phyloP scores from a whole-genome alignment of 2,113 vertebrate genomes.

The Psophia crepitans region DNA sequence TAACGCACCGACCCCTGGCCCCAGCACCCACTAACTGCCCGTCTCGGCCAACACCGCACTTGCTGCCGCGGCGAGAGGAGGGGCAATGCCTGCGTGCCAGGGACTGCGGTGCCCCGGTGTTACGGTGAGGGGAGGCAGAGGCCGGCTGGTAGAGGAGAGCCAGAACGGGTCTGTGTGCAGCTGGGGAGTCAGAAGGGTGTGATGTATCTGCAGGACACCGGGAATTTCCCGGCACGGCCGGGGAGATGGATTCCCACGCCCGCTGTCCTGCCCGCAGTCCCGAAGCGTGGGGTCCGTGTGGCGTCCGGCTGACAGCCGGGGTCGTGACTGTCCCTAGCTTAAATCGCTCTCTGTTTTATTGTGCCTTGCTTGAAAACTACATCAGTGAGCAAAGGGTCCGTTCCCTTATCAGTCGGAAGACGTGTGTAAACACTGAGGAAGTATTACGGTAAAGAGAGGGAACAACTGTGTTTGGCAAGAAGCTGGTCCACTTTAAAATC shows the following conservation, averaged over 20 bases:
- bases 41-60: not conserved
- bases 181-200: not conserved
- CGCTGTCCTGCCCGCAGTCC: not conserved
- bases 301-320: not conserved
- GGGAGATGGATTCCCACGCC: not conserved
- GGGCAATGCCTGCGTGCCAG: not conserved
- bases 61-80: not conserved
- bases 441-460: not conserved
- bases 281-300: not conserved
- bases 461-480: not conserved
- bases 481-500: not conserved
- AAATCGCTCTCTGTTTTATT: not conserved
- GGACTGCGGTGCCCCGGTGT: no score
- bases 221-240: not conserved
- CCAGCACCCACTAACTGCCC: not conserved
- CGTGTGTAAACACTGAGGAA: not conserved
- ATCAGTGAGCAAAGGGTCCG: not conserved
- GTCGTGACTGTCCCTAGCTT: not conserved
- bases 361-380: not conserved
- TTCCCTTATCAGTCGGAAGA: not conserved
- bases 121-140: not conserved
- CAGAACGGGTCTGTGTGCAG: no score
- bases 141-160: not conserved
- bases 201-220: no score
- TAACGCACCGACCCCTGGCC: not conserved